phyloP scores from a whole-genome alignment of 2,113 vertebrate species.

The Cyphomyrus discorhynchus region DNA sequence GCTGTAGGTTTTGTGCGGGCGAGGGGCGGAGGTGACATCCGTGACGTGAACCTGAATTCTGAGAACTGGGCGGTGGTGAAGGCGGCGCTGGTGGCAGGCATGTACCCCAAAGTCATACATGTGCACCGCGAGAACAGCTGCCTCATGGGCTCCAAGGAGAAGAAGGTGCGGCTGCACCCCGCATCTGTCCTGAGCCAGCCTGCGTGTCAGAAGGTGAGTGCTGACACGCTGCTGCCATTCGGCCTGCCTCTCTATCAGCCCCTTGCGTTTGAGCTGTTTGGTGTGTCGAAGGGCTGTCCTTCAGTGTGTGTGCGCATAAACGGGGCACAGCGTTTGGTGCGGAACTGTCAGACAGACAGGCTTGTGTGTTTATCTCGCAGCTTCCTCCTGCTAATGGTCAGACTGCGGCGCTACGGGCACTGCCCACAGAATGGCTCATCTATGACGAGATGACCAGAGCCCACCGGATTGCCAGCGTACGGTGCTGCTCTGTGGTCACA shows the following conservation, averaged over 20 bases:
- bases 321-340: no score
- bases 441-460: conserved; percentile 88
- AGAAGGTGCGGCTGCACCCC: conserved; percentile 81
- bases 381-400: conserved; percentile 69
- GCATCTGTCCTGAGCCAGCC: conserved; percentile 78
- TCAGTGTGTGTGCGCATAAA: no score
- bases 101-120: conserved; percentile 86
- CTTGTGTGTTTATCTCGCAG: conserved; percentile 46
- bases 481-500: conserved; percentile 80
- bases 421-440: conserved; percentile 88
- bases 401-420: conserved; percentile 56
- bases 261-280: no score
- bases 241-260: no score
- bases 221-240: background rate
- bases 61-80: conserved; percentile 97
- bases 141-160: conserved; percentile 70
- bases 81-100: conserved; percentile 83
- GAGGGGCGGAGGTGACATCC: conserved; percentile 79
- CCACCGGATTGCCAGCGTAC: conserved; percentile 76
- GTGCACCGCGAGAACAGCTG: conserved; percentile 63
- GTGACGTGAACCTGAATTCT: conserved; percentile 84
- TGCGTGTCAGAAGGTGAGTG: conserved; percentile 76
- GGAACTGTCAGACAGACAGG: background rate
- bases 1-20: conserved; percentile 82
- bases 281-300: no score